Conservation (phyloP, 37 sponge, comb jelly and placozoan genomes). For the Haliclona indistincta region DNA sequence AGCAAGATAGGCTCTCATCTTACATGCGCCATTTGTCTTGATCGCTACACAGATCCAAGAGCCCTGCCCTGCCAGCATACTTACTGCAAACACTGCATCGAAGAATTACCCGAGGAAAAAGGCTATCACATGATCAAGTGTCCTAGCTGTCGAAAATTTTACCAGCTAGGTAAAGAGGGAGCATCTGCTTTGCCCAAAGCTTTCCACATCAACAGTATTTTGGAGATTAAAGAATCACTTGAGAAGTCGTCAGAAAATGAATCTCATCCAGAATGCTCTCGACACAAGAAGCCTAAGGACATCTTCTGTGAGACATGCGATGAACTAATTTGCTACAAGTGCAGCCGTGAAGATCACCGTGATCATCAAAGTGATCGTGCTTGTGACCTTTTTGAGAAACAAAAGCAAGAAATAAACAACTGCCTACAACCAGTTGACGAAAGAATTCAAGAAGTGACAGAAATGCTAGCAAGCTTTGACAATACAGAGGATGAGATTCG, state of each 20-base stretch:
- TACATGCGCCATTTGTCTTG: background rate
- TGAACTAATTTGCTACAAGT: conserved; percentile 37
- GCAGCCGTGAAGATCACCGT: conserved; percentile 10
- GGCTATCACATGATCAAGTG: background rate
- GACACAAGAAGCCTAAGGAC: background rate
- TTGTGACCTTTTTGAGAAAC: conserved; percentile 11
- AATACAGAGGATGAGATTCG: background rate
- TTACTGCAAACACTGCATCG: background rate
- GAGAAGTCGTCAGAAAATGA: no score
- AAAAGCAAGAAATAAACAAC: background rate
- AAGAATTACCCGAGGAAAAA: no score
- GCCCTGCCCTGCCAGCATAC: background rate
- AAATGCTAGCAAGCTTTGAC: background rate
- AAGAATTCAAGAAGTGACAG: background rate
- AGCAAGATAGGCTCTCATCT: no score
- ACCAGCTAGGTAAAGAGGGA: background rate
- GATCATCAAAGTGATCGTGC: conserved; percentile 30
- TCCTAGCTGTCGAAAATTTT: background rate
- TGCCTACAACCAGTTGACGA: conserved; percentile 5
- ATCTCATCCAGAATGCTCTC: background rate
- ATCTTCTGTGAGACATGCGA: conserved; percentile 52
- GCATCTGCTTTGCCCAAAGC: background rate
- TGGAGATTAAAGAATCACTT: background rate
- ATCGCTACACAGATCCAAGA: background rate
- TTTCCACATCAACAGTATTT: conserved; percentile 5